A percentile compares a stretch with the other conserved stretches of the same genome.
These are phyloP conservation scores for Calidris pygmaea DNA, from an alignment of 2,113 vertebrate species.

Conservation along the genomic window DNA sequence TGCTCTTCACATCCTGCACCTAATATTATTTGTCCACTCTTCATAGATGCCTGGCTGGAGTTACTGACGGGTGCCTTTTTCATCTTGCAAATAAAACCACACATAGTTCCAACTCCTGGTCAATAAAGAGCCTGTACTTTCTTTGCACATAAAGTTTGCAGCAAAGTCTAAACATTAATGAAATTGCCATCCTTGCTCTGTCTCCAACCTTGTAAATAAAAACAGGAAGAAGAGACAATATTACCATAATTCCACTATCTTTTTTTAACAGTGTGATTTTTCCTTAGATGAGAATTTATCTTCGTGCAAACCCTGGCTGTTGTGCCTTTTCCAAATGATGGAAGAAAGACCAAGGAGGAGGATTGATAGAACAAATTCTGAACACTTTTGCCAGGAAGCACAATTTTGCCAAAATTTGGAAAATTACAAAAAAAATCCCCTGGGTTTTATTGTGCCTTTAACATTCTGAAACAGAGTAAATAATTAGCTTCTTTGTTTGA, in stretches of 20 bases:
- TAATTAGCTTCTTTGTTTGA: not conserved
- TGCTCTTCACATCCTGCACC: not conserved
- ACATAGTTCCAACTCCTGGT: not conserved
- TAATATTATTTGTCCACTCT: not conserved
- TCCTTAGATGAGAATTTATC: not conserved
- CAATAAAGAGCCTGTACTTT: not conserved
- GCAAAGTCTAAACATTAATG: not conserved
- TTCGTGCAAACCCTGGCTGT: not conserved
- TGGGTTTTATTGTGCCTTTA: not conserved
- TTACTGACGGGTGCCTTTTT: not conserved
- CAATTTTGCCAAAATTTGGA: not conserved
- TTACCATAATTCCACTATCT: not conserved
- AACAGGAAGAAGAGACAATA: not conserved
- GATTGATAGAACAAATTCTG: not conserved
- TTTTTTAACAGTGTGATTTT: not conserved
- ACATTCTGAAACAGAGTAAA: not conserved
- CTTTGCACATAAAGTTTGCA: not conserved
- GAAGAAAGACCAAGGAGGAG: not conserved
- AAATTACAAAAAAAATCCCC: not conserved
- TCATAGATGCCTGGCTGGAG: not conserved
- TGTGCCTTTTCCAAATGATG: not conserved
- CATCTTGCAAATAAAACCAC: not conserved
- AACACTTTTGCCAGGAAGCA: not conserved
- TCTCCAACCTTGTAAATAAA: not conserved
- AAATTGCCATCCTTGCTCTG: not conserved